Percentiles rank a stretch among this genome's conserved stretches.
Evolutionary conservation across 2,888 invertebrate genomes (phyloP).

Genomic region (Crossocerus cetratus): DNA sequence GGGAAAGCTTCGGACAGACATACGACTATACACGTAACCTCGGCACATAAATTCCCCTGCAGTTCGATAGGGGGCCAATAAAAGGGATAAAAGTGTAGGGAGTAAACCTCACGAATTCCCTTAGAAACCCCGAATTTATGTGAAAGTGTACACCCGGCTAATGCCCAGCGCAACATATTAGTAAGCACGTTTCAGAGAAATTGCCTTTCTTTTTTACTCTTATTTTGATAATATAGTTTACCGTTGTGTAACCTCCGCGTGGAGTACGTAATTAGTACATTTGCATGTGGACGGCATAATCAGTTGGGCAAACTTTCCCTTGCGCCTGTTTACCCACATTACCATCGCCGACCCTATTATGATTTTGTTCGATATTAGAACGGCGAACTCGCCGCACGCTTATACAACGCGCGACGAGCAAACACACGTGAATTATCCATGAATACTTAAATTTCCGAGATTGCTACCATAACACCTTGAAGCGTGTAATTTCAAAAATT

Average conservation of each 20-base stretch:
- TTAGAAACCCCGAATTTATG: no score
- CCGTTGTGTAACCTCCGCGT: no score
- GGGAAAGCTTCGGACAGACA: no score
- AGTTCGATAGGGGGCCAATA: not conserved
- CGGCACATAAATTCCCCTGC: constrained; percentile 7
- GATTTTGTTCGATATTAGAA: not conserved
- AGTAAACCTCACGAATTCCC: not conserved
- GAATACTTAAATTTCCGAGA: no score
- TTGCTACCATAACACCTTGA: no score
- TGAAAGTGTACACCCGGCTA: not conserved
- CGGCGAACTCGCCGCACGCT: no score
- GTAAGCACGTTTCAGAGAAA: constrained; percentile 10
- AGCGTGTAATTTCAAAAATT: no score
- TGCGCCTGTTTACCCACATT: not conserved
- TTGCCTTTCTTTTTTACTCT: constrained; percentile 7
- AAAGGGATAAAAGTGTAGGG: not conserved
- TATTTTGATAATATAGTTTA: constrained; percentile 21
- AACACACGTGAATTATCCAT: no score
- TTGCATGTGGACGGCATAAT: not conserved
- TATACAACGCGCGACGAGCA: no score
- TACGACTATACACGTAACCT: no score
- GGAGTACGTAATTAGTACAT: not conserved
- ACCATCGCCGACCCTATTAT: not conserved
- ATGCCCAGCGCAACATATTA: not conserved
- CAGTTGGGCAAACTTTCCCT: constrained; percentile 1